Evolutionary conservation across 2,113 vertebrate species (phyloP).

Genomic region (Oreochromis tanganicae): DNA sequence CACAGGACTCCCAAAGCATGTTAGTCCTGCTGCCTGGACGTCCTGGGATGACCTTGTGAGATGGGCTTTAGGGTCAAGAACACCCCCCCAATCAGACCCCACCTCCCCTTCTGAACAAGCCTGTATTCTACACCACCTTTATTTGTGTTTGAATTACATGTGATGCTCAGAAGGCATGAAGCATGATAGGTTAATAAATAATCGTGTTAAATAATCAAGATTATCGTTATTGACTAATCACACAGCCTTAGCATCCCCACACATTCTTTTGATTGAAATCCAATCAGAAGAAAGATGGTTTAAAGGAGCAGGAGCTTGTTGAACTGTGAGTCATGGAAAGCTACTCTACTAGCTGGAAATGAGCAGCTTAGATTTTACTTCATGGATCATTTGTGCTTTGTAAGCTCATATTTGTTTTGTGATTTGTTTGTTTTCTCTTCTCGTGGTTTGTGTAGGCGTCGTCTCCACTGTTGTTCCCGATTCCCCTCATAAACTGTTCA

Average conservation of each 20-base stretch:
- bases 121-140: not conserved
- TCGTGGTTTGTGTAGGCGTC: conserved; percentile 48
- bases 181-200: not conserved
- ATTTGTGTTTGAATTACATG: not conserved
- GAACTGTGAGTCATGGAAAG: not conserved
- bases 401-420: not conserved
- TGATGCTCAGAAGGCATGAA: not conserved
- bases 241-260: not conserved
- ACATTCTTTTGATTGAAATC: not conserved
- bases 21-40: not conserved
- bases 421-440: not conserved
- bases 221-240: not conserved
- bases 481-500: conserved; percentile 76
- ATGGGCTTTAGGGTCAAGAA: not conserved
- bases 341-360: not conserved
- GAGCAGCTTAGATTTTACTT: not conserved
- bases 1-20: not conserved
- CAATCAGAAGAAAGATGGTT: not conserved
- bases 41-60: not conserved
- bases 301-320: not conserved
- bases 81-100: not conserved
- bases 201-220: not conserved
- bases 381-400: not conserved
- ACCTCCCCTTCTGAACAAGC: not conserved
- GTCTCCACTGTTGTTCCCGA: conserved; percentile 78